Percentiles rank a stretch among this genome's conserved stretches.
phyloP scores from a whole-genome alignment of 2,888 invertebrate species.

The Apotomis turbidana region DNA sequence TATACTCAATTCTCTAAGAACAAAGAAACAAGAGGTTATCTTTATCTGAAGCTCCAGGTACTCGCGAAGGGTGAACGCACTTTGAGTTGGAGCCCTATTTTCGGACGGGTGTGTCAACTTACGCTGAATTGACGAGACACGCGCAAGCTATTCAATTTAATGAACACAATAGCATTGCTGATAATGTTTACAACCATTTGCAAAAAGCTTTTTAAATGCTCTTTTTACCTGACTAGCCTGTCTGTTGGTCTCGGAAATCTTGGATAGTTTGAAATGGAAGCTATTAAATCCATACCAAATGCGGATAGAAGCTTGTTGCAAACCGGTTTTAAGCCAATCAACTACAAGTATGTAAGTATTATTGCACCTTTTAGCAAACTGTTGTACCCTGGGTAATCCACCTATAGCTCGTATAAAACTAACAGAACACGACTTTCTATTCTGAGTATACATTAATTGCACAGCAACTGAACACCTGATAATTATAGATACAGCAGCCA shows the following conservation, averaged over 20 bases:
- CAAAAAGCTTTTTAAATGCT: not conserved
- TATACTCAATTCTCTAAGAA: slow-evolving; percentile 12
- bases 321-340: slow-evolving; percentile 19
- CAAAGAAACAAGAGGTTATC: slow-evolving; percentile 6
- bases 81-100: slow-evolving; percentile 39
- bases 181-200: not conserved
- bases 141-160: slow-evolving; percentile 8
- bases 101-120: slow-evolving; percentile 39
- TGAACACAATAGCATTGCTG: not conserved
- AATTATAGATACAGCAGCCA: slow-evolving; percentile 4
- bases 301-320: slow-evolving; percentile 11
- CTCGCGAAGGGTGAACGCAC: slow-evolving; percentile 34
- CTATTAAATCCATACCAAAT: slow-evolving; percentile 7
- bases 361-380: not conserved
- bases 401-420: slow-evolving; percentile 5
- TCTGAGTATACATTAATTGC: not conserved
- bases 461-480: not conserved
- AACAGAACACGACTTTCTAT: slow-evolving; percentile 16
- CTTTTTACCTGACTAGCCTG: no score
- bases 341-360: slow-evolving; percentile 1
- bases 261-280: slow-evolving; percentile 1
- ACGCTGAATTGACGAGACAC: slow-evolving; percentile 27
- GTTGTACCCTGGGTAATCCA: slow-evolving; percentile 5
- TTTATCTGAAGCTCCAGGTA: slow-evolving; percentile 24
- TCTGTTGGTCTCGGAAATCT: not conserved